Base-by-base conservation (phyloP, 2,113 vertebrate genomes). In the Macaca fascicularis region DNA sequence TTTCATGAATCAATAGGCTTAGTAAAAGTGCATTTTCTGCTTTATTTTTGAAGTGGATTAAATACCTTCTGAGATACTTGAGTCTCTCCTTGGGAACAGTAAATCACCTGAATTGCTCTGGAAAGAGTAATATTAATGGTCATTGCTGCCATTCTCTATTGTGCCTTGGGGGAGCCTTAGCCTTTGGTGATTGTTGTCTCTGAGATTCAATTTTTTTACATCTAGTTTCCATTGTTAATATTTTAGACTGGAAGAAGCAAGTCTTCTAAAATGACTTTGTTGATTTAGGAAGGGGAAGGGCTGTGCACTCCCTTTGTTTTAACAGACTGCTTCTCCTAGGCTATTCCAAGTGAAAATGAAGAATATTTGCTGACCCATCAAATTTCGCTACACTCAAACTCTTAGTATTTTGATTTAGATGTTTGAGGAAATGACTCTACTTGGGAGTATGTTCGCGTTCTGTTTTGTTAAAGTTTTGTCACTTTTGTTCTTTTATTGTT, bases 331-430 rank as follows among this genome's bases (percentile, higher is more conserved):
- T 74, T 72, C 74, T 86, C 12, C n/a, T 22, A 22, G 38, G 43
- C 48, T 38, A 22, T 93, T 78, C 48, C 74, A 48, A 94, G 64
- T 78, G 78, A 32, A 78, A 93, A 75, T 25, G 43, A 82, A 32
- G 61, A 96, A 74, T 76, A 89, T 95, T 89, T 97, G 91, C 86
- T 97, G 96, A 91, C 45, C 5, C 64, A 43, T 50, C 91, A 93
- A 17, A 35, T 74, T 78, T 59, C 50, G 38, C 48, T 90, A 16
- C 30, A 79, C 52, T 96, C 59, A 82, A 7, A 67, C 45, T 35
- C 38, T 40, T 57, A 78, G 40, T 92, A 45, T 97, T 89, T 98
- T 91, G 69, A 52, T 59, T 95, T 76, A 69, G 89, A 19, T 93
- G 25, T 92, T 45, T 97, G 64, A 97, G 64, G 82, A 89, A 78